These are phyloP conservation scores for Clupea harengus DNA, from an alignment of 2,113 vertebrate species.

Conservation along the genomic window DNA sequence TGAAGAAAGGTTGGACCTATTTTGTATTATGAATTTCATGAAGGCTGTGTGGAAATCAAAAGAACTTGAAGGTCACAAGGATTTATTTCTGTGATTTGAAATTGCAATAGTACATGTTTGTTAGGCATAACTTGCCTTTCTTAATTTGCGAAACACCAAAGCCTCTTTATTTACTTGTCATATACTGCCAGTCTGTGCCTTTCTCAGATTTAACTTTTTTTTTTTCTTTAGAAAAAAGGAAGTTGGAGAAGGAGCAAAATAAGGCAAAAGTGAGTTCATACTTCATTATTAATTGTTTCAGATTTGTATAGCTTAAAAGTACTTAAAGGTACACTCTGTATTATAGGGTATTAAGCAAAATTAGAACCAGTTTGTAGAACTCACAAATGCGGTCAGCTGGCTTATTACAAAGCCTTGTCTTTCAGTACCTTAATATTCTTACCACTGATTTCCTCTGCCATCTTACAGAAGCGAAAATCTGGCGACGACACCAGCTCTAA, in stretches of 20 bases:
- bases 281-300: background rate
- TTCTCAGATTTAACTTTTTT: background rate
- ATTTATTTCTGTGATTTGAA: too few species aligned
- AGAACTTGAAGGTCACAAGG: background rate
- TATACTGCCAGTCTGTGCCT: background rate
- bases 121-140: background rate
- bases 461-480: background rate
- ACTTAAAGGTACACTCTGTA: too few species aligned
- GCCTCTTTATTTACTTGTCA: background rate
- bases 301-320: background rate
- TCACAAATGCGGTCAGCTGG: background rate
- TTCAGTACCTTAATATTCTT: background rate
- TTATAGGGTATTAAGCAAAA: too few species aligned
- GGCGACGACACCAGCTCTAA: background rate
- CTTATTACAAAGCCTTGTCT: background rate
- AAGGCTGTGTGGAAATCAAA: background rate
- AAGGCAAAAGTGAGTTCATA: background rate
- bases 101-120: too few species aligned
- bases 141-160: background rate
- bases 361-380: background rate
- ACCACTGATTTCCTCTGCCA: background rate
- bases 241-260: background rate
- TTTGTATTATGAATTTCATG: background rate
- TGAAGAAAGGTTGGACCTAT: constrained; percentile 78
- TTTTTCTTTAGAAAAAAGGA: constrained; percentile 48